Percentiles rank a stretch among this genome's conserved stretches.
Evolutionary conservation across 2,797 vertebrate genomes (phyloP).

Genomic region (Siniperca obscura): DNA sequence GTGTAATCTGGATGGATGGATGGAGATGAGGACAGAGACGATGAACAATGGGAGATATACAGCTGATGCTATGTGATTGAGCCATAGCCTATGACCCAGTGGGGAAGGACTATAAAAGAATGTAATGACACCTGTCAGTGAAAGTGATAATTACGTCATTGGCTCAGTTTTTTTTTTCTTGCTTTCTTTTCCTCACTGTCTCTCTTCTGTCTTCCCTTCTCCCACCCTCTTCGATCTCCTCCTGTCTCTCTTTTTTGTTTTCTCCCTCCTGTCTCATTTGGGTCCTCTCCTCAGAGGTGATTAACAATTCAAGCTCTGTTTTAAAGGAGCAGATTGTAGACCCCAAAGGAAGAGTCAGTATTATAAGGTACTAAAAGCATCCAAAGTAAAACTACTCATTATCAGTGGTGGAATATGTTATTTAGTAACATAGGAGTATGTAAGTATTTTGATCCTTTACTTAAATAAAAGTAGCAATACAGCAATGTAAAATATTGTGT

Average conservation of each 20-base stretch:
- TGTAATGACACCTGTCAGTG: conserved; percentile 63
- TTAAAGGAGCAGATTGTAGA: neutral
- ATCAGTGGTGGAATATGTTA: neutral
- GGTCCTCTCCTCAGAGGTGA: neutral
- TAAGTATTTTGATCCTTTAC: neutral
- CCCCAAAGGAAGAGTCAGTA: neutral
- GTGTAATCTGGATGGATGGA: conserved; percentile 81
- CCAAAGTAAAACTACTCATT: neutral
- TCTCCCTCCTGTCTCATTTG: neutral
- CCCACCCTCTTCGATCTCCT: neutral
- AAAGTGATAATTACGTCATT: conserved; percentile 42
- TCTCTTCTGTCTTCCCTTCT: neutral
- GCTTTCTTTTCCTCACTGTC: neutral
- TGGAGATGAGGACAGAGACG: conserved; percentile 58
- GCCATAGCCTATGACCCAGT: conserved; percentile 65
- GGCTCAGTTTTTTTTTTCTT: neutral
- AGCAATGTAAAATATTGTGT: neutral
- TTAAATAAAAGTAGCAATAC: neutral
- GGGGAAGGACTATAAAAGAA: conserved; percentile 41
- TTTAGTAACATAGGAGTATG: too few relatives aligned
- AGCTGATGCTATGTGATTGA: conserved; percentile 67
- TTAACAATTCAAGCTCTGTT: neutral
- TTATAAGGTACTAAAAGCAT: neutral
- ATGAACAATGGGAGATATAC: conserved; percentile 60
- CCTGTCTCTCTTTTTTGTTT: neutral